A percentile compares a stretch with the other conserved stretches of the same genome.
These are phyloP conservation scores for Aspidiotus destructor DNA, from an alignment of 2,888 invertebrate species.

Conservation along the genomic window DNA sequence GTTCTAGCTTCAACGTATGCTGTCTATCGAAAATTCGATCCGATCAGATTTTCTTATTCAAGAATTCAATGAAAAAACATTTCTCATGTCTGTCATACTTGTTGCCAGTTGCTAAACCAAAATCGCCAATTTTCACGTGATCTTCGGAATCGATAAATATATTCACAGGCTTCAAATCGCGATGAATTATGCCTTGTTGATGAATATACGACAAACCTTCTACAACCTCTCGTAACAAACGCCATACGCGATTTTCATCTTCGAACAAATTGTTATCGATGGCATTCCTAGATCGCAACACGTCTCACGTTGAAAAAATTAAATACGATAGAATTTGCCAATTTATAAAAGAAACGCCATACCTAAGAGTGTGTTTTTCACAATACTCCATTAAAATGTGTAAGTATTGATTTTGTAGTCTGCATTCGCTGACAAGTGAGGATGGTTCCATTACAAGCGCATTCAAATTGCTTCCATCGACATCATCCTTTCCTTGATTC, in stretches of 20 bases:
- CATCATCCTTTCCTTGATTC: no score
- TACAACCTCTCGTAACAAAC: slow-evolving; percentile 87
- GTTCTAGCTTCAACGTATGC: neutral
- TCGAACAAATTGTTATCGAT: slow-evolving; percentile 72
- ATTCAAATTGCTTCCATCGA: no score
- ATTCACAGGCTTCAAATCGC: slow-evolving; percentile 80
- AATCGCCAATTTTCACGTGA: slow-evolving; percentile 96
- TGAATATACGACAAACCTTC: slow-evolving; percentile 87
- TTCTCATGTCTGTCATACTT: slow-evolving; percentile 18
- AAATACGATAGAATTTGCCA: no score
- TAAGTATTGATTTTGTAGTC: slow-evolving; percentile 51
- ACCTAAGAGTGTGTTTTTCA: slow-evolving; percentile 81
- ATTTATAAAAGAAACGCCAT: slow-evolving; percentile 12
- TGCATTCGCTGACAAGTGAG: neutral
- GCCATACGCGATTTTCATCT: slow-evolving; percentile 75
- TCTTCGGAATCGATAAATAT: slow-evolving; percentile 91
- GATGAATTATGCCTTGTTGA: slow-evolving; percentile 78
- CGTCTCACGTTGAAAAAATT: neutral
- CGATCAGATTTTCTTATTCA: no score
- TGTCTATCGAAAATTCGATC: neutral
- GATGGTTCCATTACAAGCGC: no score
- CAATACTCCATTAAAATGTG: slow-evolving; percentile 99
- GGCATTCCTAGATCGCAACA: slow-evolving; percentile 51
- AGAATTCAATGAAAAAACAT: no score
- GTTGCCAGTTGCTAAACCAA: slow-evolving; percentile 84